Evolutionary conservation across 2,113 vertebrate genomes (phyloP).

Genomic region (Apteryx mantelli): DNA sequence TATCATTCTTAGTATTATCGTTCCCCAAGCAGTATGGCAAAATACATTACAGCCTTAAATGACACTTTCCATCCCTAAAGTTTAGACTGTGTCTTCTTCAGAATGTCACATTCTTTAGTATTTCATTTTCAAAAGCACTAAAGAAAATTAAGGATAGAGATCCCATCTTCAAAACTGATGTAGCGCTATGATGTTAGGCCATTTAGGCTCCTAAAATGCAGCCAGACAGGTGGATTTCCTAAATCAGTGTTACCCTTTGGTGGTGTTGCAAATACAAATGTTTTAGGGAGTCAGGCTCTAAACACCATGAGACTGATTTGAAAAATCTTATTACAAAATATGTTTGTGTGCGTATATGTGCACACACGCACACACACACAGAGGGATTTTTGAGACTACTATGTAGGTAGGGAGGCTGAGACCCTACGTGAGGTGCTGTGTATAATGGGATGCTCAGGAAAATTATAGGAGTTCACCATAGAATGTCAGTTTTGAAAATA

Average conservation of each 20-base stretch:
- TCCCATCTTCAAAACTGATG: background rate
- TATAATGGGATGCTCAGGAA: background rate
- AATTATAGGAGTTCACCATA: background rate
- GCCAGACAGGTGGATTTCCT: background rate
- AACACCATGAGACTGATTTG: background rate
- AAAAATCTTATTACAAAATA: background rate
- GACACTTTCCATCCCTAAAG: background rate
- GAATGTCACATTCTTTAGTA: background rate
- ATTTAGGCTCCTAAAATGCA: background rate
- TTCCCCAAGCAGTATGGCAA: background rate
- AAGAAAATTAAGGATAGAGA: background rate
- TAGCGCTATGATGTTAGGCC: background rate
- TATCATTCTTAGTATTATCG: slow-evolving; percentile 2
- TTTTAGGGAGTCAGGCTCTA: background rate
- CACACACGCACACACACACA: too few relatives aligned
- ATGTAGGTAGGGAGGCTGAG: background rate
- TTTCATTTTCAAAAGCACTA: background rate
- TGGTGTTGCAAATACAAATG: background rate
- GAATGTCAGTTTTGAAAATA: background rate
- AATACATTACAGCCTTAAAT: slow-evolving; percentile 8
- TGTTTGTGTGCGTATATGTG: background rate
- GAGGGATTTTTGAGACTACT: background rate
- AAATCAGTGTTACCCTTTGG: background rate
- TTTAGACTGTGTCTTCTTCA: background rate
- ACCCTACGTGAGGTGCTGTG: background rate